Evolutionary conservation across 2,113 vertebrate genomes (phyloP).

Genomic region (Daubentonia madagascariensis): DNA sequence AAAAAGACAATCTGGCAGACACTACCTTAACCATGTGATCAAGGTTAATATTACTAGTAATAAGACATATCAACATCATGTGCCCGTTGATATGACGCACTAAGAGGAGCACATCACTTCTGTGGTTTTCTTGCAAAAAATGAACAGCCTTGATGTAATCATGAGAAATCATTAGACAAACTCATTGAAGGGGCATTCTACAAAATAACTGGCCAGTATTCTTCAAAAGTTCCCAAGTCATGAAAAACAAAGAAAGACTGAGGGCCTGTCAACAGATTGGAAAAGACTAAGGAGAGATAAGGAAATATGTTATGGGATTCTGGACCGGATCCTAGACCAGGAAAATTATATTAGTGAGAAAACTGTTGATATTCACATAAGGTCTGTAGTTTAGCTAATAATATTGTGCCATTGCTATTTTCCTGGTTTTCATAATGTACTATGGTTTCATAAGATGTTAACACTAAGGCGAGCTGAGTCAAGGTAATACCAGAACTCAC

Average conservation of each 20-base stretch:
- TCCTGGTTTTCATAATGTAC: neutral
- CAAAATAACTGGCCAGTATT: neutral
- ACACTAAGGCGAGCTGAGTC: neutral
- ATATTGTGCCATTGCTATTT: neutral
- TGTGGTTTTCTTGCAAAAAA: conserved; percentile 9
- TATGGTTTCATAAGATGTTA: neutral
- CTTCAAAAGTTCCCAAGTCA: neutral
- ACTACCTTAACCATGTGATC: neutral
- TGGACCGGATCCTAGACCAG: neutral
- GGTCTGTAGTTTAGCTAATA: neutral
- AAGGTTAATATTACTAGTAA: neutral
- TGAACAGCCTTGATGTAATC: neutral
- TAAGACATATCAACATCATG: neutral
- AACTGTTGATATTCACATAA: neutral
- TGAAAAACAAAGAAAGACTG: neutral
- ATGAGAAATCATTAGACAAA: neutral
- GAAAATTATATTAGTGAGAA: neutral
- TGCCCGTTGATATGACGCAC: neutral
- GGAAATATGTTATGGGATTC: neutral
- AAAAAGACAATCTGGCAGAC: neutral
- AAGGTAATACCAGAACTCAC: neutral
- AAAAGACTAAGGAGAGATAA: neutral
- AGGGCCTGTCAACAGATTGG: neutral
- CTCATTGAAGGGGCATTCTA: neutral
- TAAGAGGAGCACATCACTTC: neutral